A percentile compares a stretch with the other conserved stretches of the same genome.
These are phyloP conservation scores for Dolichomitus sp. DNA, from an alignment of 2,888 invertebrate genomes.

Conservation along the genomic window DNA sequence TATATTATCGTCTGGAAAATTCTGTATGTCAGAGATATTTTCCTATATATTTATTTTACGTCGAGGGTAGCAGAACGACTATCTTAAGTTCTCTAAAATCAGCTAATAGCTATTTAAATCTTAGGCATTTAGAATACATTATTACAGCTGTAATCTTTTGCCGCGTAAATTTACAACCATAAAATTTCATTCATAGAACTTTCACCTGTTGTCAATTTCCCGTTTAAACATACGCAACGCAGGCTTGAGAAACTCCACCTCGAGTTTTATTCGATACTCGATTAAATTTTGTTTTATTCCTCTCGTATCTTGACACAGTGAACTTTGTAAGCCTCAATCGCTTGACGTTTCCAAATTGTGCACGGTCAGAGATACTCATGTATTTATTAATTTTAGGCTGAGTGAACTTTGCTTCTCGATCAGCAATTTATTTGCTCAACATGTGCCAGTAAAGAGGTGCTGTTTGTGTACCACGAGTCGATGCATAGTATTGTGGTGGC, in stretches of 20 bases:
- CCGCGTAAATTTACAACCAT: not conserved
- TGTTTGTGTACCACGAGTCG: not conserved
- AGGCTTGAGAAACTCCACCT: not conserved
- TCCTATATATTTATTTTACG: no score
- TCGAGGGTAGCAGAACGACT: no score
- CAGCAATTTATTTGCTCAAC: not conserved
- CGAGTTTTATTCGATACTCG: not conserved
- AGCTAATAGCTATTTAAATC: no score
- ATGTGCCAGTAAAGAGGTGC: not conserved
- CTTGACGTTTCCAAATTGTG: not conserved
- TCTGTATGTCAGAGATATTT: no score
- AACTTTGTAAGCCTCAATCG: conserved; percentile 2
- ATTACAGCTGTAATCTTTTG: not conserved
- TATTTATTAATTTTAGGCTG: not conserved
- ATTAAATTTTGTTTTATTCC: not conserved
- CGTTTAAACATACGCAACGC: not conserved
- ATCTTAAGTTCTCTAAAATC: not conserved
- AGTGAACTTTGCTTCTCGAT: not conserved
- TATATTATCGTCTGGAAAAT: no score
- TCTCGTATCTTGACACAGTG: not conserved
- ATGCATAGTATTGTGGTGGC: not conserved
- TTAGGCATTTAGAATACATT: no score
- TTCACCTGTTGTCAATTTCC: conserved; percentile 59
- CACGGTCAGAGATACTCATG: not conserved
- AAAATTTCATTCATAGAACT: conserved; percentile 39